phyloP scores from a whole-genome alignment of 1,140 invertebrate genomes.

The Papilio polyxenes region DNA sequence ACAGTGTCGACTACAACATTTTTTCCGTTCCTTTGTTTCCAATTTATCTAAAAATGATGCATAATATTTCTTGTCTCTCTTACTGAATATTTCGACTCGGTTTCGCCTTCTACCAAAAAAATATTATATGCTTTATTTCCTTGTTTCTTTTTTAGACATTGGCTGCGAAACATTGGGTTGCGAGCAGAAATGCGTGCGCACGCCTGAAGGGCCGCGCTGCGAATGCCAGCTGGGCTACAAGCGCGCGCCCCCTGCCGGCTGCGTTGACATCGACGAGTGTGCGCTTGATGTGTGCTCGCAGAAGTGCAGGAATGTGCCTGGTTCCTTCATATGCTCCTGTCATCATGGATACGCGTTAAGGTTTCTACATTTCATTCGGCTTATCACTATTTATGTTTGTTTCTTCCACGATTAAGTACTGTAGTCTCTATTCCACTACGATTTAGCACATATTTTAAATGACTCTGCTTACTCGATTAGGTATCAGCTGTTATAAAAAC shows the following conservation, averaged over 20 bases:
- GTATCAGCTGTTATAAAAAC: no score
- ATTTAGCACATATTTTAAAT: no score
- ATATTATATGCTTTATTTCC: not conserved
- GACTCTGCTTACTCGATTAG: no score
- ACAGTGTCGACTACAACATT: no score
- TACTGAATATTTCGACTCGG: no score
- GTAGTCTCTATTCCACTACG: no score
- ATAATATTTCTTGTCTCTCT: no score
- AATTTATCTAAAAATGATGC: no score
- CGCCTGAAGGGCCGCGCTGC: constrained; percentile 86
- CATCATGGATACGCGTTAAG: constrained; percentile 86
- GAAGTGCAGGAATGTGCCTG: constrained; percentile 84
- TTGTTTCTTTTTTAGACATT: constrained; percentile 68
- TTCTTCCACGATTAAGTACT: no score
- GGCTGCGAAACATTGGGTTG: constrained; percentile 83
- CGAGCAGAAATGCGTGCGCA: constrained; percentile 84
- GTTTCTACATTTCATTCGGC: constrained; percentile 46
- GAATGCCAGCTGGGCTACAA: constrained; percentile 84
- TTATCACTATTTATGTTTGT: not conserved
- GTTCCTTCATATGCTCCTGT: constrained; percentile 89
- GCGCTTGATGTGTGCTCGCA: constrained; percentile 83
- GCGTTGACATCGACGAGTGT: constrained; percentile 89
- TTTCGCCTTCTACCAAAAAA: no score
- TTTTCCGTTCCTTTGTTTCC: no score
- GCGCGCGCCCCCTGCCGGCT: constrained; percentile 77